These are phyloP conservation scores for Mya arenaria DNA, from an alignment of 1,140 invertebrate genomes.

Conservation along the genomic window DNA sequence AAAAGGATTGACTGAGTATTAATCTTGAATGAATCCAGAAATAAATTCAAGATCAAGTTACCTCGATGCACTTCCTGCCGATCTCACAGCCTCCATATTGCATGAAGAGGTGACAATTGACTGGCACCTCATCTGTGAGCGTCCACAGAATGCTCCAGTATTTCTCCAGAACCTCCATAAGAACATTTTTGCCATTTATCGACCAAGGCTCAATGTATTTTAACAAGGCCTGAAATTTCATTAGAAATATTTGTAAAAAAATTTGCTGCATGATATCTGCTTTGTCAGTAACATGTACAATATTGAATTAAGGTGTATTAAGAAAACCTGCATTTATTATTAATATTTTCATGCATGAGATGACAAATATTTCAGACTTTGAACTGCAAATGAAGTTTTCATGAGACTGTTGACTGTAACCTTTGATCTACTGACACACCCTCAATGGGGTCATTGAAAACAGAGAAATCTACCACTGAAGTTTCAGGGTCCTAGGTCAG, in stretches of 20 bases:
- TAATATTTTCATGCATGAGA: background rate
- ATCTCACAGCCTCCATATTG: constrained; percentile 10
- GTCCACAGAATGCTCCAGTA: constrained; percentile 44
- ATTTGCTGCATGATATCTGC: background rate
- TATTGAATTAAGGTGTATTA: background rate
- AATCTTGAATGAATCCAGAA: background rate
- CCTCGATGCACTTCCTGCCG: constrained; percentile 10
- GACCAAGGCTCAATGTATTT: background rate
- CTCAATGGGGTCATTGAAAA: too few species aligned
- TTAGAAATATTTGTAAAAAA: too few species aligned
- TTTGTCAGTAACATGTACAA: background rate
- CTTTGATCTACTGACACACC: background rate
- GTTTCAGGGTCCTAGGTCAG: too few species aligned
- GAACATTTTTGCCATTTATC: background rate
- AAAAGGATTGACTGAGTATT: too few species aligned
- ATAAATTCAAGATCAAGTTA: background rate
- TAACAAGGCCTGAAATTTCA: background rate
- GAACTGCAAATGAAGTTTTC: too few species aligned
- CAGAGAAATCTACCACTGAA: too few species aligned
- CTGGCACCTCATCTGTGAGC: constrained; percentile 29
- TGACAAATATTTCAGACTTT: background rate
- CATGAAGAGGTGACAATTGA: constrained; percentile 22
- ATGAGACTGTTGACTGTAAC: background rate
- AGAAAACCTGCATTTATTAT: background rate
- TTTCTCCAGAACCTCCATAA: constrained; percentile 20